Conservation (phyloP, 2,797 vertebrate species). For the Pteropus rufus region DNA sequence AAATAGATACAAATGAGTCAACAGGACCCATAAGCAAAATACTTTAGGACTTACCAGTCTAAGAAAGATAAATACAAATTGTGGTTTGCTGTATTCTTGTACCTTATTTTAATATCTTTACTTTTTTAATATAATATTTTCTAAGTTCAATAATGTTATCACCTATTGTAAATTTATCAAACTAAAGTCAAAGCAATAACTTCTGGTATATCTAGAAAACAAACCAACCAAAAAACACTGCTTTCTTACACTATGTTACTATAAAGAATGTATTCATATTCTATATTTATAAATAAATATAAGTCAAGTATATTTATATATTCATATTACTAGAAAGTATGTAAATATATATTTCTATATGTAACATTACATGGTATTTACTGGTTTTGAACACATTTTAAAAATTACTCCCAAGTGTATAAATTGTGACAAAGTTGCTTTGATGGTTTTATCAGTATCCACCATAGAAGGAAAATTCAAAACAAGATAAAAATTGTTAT, state of each 20-base stretch:
- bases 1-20: background rate
- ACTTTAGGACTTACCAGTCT: background rate
- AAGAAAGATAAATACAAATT: background rate
- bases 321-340: background rate
- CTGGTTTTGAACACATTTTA: background rate
- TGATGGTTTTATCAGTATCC: background rate
- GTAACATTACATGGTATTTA: background rate
- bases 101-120: background rate
- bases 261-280: background rate
- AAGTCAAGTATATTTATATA: background rate
- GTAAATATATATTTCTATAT: background rate
- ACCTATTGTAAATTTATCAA: background rate
- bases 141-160: background rate
- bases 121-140: background rate
- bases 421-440: background rate
- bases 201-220: background rate
- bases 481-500: background rate
- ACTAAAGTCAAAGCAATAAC: background rate
- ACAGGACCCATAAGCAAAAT: background rate
- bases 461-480: background rate
- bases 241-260: background rate
- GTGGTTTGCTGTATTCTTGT: background rate
- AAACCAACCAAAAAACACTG: background rate
- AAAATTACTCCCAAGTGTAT: background rate
- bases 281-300: background rate